Evolutionary conservation across 2,113 vertebrate genomes (phyloP), one percentile per base, ranked within the genome.

Genomic region (Rhipidura dahli): DNA sequence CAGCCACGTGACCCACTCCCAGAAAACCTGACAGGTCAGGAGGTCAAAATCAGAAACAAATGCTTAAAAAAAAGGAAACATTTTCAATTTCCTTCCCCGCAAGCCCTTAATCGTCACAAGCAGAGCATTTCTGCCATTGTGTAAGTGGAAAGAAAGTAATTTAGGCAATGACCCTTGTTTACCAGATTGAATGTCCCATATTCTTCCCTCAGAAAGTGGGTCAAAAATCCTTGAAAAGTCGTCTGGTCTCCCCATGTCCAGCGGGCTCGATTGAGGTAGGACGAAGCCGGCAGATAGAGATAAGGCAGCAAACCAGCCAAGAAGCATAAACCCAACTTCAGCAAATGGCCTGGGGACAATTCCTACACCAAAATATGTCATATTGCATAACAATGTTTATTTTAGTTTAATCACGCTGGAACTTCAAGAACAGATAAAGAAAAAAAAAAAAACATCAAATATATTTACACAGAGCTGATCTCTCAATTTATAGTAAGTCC

Each of bases 181-280:
- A 99, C 99, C 98, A 99, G 98, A 94, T 95, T 99, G 98, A 99
- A 99, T 21, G 99, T 99, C 96, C 99, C 99, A n/a, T 99, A 99
- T 96, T 99, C 99, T 94, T 98, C 97, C 96, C 99, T 98, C 94
- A 99, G 98, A 91, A 99, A 98, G 97, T 99, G 99, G 42, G 98
- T 99, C 93, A 99, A 95, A 94, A 99, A 98, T 57, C 99, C 99
- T 35, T 95, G 97, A 79, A 99, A 44, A n/a, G 98, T 98, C 15
- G 99, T 99, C 98, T 99, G 99, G 98, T 99, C 99, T 90, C 99
- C 99, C 99, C 99, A 99, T 94, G 98, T 99, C 99, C 99, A 99
- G 65, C 98, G 99, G 53, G 99, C 99, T 47, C 66, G 97, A 96
- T 91, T 99, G 95, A 99, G 91, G 98, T 97, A 98, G 94, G 99